Conservation (phyloP, 2,888 invertebrate genomes). For the Mylabris sibirica region DNA sequence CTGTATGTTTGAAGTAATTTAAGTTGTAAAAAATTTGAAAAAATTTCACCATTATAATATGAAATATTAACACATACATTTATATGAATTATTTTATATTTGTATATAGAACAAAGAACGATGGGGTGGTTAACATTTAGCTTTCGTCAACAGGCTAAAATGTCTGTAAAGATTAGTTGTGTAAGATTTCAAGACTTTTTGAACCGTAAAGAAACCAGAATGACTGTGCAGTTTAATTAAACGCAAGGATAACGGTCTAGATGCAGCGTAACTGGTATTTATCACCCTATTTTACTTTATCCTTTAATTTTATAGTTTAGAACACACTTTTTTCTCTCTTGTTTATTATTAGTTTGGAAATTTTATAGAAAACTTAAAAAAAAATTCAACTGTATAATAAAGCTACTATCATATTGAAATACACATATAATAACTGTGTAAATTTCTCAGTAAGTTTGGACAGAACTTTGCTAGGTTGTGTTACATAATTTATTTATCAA, state of each 20-base stretch:
- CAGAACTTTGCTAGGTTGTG: neutral
- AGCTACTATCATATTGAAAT: neutral
- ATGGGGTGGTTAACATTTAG: neutral
- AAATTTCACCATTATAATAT: too few relatives aligned
- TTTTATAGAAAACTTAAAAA: neutral
- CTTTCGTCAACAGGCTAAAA: neutral
- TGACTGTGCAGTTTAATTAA: conserved; percentile 3
- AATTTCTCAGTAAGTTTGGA: neutral
- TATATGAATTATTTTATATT: too few relatives aligned
- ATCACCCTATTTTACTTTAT: conserved; percentile 1
- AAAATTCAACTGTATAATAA: neutral
- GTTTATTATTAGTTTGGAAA: neutral
- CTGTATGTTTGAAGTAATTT: neutral
- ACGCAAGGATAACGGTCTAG: neutral
- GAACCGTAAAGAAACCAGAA: conserved; percentile 1
- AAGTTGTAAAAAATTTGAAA: neutral
- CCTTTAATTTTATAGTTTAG: neutral
- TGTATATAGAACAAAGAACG: neutral
- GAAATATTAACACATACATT: too few relatives aligned
- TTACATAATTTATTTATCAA: neutral
- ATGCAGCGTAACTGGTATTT: conserved; percentile 7
- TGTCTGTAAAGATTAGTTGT: neutral
- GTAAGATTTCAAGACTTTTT: neutral
- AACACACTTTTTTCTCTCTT: neutral
- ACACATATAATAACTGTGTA: neutral